Conservation (phyloP, 2,113 vertebrate species). For the Rhinolophus sinicus region DNA sequence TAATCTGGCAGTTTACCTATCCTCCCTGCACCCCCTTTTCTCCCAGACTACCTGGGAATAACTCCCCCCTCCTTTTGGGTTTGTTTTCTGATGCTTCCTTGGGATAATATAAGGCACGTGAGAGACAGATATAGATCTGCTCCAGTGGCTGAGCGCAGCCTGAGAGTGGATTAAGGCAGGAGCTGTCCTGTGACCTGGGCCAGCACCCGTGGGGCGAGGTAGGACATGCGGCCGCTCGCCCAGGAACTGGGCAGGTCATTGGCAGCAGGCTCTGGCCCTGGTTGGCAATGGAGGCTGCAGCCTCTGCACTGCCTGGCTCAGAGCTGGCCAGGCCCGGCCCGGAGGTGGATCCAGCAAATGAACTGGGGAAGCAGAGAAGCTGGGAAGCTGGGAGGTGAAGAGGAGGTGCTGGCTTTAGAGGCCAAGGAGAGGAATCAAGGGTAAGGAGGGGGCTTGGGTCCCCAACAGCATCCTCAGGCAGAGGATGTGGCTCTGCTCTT, state of each 20-base stretch:
- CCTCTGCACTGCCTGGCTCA: neutral
- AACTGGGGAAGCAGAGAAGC: neutral
- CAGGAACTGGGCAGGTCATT: neutral
- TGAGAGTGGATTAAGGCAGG: neutral
- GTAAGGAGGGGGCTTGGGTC: neutral
- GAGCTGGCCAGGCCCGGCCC: neutral
- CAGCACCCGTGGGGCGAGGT: accelerated
- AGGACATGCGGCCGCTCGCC: neutral
- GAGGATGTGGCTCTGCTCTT: neutral
- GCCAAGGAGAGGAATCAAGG: neutral
- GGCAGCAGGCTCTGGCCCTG: neutral
- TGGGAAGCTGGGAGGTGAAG: neutral
- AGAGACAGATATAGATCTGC: neutral
- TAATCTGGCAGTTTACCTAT: neutral
- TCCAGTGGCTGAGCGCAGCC: neutral
- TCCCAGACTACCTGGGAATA: accelerated
- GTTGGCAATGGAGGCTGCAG: neutral
- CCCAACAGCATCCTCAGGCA: neutral
- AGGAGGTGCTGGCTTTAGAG: too few species aligned
- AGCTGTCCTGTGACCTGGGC: neutral
- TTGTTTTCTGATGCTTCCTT: neutral
- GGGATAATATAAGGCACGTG: neutral
- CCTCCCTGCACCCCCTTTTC: neutral
- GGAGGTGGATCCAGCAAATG: neutral
- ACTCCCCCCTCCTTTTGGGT: neutral